phyloP scores from a whole-genome alignment of 2,888 invertebrate species.

The Melipona beecheii region DNA sequence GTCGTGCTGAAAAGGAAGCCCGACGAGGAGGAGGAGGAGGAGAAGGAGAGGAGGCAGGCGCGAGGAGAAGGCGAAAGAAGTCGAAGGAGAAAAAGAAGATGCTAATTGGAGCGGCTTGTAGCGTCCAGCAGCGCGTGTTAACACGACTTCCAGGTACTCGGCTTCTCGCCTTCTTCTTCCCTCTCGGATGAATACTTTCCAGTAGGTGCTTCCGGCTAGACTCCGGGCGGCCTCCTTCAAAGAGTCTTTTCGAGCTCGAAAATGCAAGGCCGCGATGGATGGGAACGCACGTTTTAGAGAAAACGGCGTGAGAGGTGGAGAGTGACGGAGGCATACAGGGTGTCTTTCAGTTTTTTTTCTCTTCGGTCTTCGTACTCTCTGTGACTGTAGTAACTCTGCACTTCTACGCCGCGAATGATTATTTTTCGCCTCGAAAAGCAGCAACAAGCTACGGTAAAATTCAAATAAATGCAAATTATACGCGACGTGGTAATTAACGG shows the following conservation, averaged over 20 bases:
- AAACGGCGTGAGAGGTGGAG: background rate
- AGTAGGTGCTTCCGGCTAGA: constrained; percentile 72
- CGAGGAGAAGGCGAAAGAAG: constrained; percentile 61
- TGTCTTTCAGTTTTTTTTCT: no score
- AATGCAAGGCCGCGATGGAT: constrained; percentile 34
- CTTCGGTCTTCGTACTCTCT: no score
- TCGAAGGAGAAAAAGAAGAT: constrained; percentile 73
- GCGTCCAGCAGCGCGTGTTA: constrained; percentile 74
- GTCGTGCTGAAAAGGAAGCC: constrained; percentile 66
- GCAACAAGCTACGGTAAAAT: no score
- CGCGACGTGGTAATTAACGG: no score
- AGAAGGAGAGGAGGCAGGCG: constrained; percentile 60
- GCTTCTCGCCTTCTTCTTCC: constrained; percentile 51
- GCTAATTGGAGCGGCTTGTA: constrained; percentile 80
- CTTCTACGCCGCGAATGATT: no score
- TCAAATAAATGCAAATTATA: no score
- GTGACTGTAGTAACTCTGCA: no score
- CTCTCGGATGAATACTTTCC: constrained; percentile 61
- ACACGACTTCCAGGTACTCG: constrained; percentile 75
- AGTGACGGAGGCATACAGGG: background rate
- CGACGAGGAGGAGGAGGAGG: constrained; percentile 54
- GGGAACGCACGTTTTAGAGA: constrained; percentile 9
- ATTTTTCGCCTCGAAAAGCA: no score
- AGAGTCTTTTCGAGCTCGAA: constrained; percentile 53
- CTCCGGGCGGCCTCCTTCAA: constrained; percentile 62